Evolutionary conservation across 1,140 invertebrate genomes (phyloP), one percentile per base, ranked within the genome.

Genomic region (Caerostris darwini): DNA sequence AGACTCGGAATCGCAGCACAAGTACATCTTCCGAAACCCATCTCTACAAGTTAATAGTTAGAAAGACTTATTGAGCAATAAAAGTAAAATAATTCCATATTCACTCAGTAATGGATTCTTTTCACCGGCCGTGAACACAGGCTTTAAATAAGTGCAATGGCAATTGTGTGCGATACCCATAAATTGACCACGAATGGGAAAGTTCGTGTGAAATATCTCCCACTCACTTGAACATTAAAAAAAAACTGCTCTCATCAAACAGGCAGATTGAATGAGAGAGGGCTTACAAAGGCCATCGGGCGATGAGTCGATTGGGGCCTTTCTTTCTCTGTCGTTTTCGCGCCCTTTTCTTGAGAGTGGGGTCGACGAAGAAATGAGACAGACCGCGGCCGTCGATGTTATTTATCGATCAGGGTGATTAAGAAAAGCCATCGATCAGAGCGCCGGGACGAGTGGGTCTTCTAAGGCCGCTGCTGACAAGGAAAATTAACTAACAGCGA

Each of bases 401-500:
- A 89, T 89, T 89, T 69, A 89, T 89, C 71, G 87, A 89, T 89
- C 87, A 89, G 57, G 87, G 87, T 89, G 87, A 89, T 89, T 89
- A 89, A 89, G 87, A 89, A 69, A 89, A 19, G 34, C 61, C 64
- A 69, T 69, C 64, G 64, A 69, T 69, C 64, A 69, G 64, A 12
- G 19, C 5, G 12, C 6, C 14, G 58, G 19, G 85, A 87, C 85
- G 85, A 87, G 57, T 64, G 34, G 34, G 58, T 61, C 50, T n/a
- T 59, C 34, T 61, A 10, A 50, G 53, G 17, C n/a, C 53, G 89
- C 81, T 56, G 87, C 54, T 81, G 89, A 90, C 89, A 90, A 59
- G 69, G 67, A 81, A 90, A 90, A 90, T 90, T 90, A 90, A 90
- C 89, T 90, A 69, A 90, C 71, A 90, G 56, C 34, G 89, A n/a